A percentile compares a stretch with the other conserved stretches of the same genome.
phyloP scores from a whole-genome alignment of 2,888 invertebrate genomes.

The Neocrepidodera transversa region DNA sequence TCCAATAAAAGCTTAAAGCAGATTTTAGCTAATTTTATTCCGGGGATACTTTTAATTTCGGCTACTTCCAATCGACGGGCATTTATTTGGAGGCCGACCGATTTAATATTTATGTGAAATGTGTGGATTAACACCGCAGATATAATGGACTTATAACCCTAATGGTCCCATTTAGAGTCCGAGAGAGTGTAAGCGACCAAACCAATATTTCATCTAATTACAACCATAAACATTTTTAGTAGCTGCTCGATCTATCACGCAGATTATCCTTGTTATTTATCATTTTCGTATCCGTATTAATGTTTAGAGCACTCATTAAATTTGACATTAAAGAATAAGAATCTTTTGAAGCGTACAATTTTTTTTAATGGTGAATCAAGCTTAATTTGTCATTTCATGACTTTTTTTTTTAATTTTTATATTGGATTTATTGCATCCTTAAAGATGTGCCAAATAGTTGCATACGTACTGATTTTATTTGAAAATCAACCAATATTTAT shows the following conservation, averaged over 20 bases:
- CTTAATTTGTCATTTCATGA: too few species aligned
- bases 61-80: not conserved
- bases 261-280: constrained; percentile 25
- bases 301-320: too few species aligned
- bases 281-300: constrained; percentile 12
- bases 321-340: too few species aligned
- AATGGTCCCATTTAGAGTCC: constrained; percentile 15
- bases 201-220: constrained; percentile 31
- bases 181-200: constrained; percentile 11
- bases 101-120: constrained; percentile 19
- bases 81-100: not conserved
- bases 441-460: too few species aligned
- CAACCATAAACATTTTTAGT: constrained; percentile 30
- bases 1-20: too few species aligned
- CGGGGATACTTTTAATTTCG: not conserved
- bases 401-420: too few species aligned
- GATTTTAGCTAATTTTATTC: not conserved
- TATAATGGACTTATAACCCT: constrained; percentile 22
- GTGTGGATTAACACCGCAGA: constrained; percentile 18
- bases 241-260: constrained; percentile 24
- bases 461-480: too few species aligned
- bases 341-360: too few species aligned
- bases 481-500: too few species aligned
- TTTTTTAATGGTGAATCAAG: too few species aligned
- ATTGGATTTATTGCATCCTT: too few species aligned